Evolutionary conservation across 2,797 vertebrate genomes (phyloP), one percentile per base, ranked within the genome.

Genomic region (Psittacula echo): DNA sequence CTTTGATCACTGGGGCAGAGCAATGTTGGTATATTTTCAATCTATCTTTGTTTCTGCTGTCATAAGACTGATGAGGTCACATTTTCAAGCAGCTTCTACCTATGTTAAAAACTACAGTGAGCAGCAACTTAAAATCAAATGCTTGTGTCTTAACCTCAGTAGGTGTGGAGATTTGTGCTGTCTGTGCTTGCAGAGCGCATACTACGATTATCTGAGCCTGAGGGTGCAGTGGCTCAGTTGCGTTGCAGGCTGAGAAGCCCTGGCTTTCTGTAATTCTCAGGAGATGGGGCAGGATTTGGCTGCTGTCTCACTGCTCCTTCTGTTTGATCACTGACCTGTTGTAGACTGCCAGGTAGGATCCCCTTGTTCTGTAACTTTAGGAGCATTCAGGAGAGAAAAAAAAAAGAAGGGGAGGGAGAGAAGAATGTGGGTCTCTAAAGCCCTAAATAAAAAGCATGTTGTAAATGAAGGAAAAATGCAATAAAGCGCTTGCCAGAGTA

Each of bases 251-350:
- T 67, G 45, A 94, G 85, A 85, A 96, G 65, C 82, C 48, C 72
- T 92, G 48, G 75, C 86, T 96, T 73, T 96, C 89, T 95, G 74
- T 88, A 78, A 72, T 95, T 97, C 97, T 94, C 88, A 89, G 76
- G 97, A 97, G 95, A 95, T 89, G 93, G 90, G 71, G 89, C 84
- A 96, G 96, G 96, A 94, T 97, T 95, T 96, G 97, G 95, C 96
- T 87, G 83, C 93, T 95, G 92, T 96, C 94, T 96, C 87, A 88
- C 92, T 97, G 95, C 77, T 96, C 91, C 73, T 89, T 95, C 93
- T 97, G 96, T 98, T 98, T 98, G 98, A 98, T 98, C 98, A 98
- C 68, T 98, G 98, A 98, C 97, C 98, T 98, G 97, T 98, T 95
- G 80, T 95, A 97, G 91, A 83, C 76, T 94, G 95, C 96, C 98